phyloP scores from a whole-genome alignment of 2,797 vertebrate genomes.

The Aldrovandia affinis region DNA sequence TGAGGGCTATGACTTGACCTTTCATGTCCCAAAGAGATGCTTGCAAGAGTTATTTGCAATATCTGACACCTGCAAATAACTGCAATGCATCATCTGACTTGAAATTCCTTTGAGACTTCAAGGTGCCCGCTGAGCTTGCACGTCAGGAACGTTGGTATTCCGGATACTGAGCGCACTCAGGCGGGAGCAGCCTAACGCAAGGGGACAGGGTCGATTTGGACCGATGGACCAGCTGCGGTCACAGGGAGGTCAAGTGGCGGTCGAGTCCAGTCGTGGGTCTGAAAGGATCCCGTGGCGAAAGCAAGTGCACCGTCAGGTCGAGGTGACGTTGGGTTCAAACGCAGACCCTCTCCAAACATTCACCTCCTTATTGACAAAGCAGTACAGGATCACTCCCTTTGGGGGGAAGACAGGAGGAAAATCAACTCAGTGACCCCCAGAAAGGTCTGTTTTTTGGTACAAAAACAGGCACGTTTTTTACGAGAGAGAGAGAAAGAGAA shows the following conservation, averaged over 20 bases:
- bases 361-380: constrained; percentile 91
- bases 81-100: not conserved
- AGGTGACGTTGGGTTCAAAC: not conserved
- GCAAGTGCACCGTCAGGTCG: not conserved
- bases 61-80: not conserved
- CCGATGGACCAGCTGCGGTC: not conserved
- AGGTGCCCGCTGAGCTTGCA: not conserved
- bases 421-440: too few relatives aligned
- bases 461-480: too few relatives aligned
- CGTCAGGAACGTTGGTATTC: not conserved
- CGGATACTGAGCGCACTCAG: not conserved
- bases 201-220: not conserved
- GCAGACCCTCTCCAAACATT: constrained; percentile 46
- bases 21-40: not conserved
- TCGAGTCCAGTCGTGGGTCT: not conserved
- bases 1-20: not conserved
- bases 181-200: not conserved
- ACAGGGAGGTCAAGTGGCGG: not conserved
- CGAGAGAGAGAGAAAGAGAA: too few relatives aligned
- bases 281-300: not conserved
- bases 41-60: too few relatives aligned
- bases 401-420: constrained; percentile 38
- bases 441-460: too few relatives aligned
- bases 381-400: constrained; percentile 90
- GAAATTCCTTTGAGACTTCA: not conserved